Base-by-base conservation (phyloP, 2,888 invertebrate genomes). In the Xanthorhoe spadicearia region DNA sequence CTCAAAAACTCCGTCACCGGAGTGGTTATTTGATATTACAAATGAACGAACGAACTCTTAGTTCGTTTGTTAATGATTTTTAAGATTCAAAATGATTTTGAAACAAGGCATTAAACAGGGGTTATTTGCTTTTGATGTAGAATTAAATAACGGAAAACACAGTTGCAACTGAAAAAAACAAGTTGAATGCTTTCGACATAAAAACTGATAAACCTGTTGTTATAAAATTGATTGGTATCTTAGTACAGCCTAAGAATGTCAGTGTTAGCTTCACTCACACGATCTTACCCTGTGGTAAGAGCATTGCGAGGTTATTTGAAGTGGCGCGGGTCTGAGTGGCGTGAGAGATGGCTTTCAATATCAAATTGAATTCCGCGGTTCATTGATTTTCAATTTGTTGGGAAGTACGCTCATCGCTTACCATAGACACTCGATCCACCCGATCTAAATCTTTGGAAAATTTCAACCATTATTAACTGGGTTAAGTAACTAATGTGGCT, bases 291-390 rank as follows among this genome's bases (percentile, higher is more conserved):
- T 28, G 49, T 50, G 18, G 17, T 52, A 52, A 53, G 28, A 35
- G 53, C 15, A 15, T 51, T 23, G 23, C 49, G 18, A 9, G 51
- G 51, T 51, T 53, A 35, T 54, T 54, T 38, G 54, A 54, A 59
- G 59, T 59, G 59, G 51, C 28, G 72, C 77, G 80, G 32, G 64
- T 77, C 81, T 84, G 81, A 79, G 80, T 82, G 82, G 83, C 85
- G 89, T 89, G 90, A 92, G 90, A 89, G 89, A 92, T 90, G 90
- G 90, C 91, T 94, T 94, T 94, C 94, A 94, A 94, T 94, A 94
- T 94, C 93, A 94, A 94, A 94, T 94, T 94, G 94, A 94, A 94
- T 94, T 94, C 94, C 93, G 94, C 93, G 94, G 94, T 94, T 94
- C 94, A 94, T 94, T 94, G 94, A 94, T 91, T 93, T 93, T 94